These are phyloP conservation scores for Propithecus coquereli DNA, from an alignment of 2,113 vertebrate genomes.

Conservation along the genomic window DNA sequence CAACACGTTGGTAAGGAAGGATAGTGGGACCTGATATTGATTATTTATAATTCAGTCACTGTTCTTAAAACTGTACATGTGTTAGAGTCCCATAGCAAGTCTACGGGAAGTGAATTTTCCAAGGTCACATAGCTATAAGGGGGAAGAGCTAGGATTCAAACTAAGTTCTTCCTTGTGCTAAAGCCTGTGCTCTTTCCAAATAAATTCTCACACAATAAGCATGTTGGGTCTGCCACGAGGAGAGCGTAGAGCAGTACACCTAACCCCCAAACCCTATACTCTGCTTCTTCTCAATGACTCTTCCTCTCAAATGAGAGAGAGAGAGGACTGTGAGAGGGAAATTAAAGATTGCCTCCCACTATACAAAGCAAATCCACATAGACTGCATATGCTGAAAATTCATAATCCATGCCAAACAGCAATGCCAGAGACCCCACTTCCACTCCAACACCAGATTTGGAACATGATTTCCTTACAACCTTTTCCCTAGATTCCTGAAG, in stretches of 20 bases:
- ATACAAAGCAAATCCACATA: background rate
- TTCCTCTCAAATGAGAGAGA: background rate
- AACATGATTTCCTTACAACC: background rate
- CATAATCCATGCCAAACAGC: background rate
- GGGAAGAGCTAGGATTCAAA: background rate
- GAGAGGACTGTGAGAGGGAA: background rate
- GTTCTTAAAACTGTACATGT: background rate
- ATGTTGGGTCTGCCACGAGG: background rate
- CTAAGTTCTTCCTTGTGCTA: background rate
- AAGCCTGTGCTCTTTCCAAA: background rate
- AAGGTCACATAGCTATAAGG: background rate
- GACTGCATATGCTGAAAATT: background rate
- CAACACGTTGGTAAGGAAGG: background rate
- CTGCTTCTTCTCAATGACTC: background rate
- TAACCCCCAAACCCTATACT: background rate
- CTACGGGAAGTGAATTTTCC: background rate
- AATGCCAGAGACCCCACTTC: background rate
- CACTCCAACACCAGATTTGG: background rate
- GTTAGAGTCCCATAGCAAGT: background rate
- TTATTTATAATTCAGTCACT: background rate
- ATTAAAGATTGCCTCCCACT: background rate
- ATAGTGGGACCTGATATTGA: background rate
- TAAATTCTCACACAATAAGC: background rate
- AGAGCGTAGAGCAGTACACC: background rate
- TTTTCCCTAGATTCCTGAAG: slow-evolving; percentile 52